phyloP scores from a whole-genome alignment of 2,797 vertebrate genomes.

The Coendou prehensilis region DNA sequence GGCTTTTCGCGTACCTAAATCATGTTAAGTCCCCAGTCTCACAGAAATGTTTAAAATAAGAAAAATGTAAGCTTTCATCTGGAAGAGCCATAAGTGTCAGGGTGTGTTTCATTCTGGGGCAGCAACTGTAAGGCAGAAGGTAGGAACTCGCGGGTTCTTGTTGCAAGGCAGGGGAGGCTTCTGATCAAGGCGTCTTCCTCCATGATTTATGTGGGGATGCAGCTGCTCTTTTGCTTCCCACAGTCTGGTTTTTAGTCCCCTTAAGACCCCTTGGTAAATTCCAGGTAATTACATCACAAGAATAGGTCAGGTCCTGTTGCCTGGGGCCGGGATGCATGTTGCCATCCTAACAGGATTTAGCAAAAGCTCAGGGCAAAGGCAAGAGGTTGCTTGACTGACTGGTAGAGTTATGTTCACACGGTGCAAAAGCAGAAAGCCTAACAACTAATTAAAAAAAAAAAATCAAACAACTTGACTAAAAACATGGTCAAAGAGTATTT shows the following conservation, averaged over 20 bases:
- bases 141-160: not conserved
- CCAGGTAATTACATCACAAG: not conserved
- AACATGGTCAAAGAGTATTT: not conserved
- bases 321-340: not conserved
- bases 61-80: constrained; percentile 72
- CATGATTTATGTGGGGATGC: not conserved
- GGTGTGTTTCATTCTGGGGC: constrained; percentile 76
- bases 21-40: constrained; percentile 85
- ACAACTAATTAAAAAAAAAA: not conserved
- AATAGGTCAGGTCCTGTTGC: not conserved
- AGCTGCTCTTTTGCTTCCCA: not conserved
- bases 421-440: constrained; percentile 18
- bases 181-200: constrained; percentile 20
- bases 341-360: not conserved
- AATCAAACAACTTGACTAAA: not conserved
- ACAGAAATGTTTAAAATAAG: constrained; percentile 66
- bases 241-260: not conserved
- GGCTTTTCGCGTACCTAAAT: constrained; percentile 87
- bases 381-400: not conserved
- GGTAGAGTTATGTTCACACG: not conserved
- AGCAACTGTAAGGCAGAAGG: constrained; percentile 36
- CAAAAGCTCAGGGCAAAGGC: not conserved
- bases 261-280: constrained; percentile 1
- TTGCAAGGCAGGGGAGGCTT: not conserved
- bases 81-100: constrained; percentile 78